Evolutionary conservation across 2,797 vertebrate genomes (phyloP).

Genomic region (Pseudochirops corinnae): DNA sequence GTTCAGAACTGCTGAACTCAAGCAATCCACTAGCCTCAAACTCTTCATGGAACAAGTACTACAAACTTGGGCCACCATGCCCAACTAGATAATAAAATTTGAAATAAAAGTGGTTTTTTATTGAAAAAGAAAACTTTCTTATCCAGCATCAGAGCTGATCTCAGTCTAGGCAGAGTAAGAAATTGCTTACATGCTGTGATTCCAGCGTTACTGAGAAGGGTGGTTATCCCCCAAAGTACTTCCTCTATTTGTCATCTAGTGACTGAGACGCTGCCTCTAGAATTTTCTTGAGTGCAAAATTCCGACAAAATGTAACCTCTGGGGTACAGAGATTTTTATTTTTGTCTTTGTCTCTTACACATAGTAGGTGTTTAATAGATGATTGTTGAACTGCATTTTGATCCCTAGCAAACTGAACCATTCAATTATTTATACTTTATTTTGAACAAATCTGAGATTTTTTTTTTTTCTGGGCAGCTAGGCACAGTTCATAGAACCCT

Average conservation of each 20-base stretch:
- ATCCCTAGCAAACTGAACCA: neutral
- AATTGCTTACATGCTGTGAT: neutral
- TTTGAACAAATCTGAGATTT: neutral
- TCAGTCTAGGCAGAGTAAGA: neutral
- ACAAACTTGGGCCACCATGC: neutral
- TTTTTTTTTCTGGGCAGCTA: neutral
- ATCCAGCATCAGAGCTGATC: neutral
- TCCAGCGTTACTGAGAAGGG: neutral
- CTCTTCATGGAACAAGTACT: neutral
- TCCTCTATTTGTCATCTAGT: neutral
- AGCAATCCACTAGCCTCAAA: neutral
- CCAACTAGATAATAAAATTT: neutral
- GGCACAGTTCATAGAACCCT: neutral
- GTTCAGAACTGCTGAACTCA: neutral
- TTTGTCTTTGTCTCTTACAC: neutral
- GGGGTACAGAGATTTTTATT: neutral
- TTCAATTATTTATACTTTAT: neutral
- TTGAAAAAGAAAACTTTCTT: neutral
- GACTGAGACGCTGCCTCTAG: neutral
- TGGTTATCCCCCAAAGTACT: neutral
- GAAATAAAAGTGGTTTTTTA: neutral
- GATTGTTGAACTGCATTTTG: neutral
- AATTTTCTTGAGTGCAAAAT: neutral
- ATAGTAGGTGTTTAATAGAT: neutral
- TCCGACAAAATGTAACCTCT: neutral